phyloP scores from a whole-genome alignment of 1,140 invertebrate genomes.

The Penaeus japonicus region DNA sequence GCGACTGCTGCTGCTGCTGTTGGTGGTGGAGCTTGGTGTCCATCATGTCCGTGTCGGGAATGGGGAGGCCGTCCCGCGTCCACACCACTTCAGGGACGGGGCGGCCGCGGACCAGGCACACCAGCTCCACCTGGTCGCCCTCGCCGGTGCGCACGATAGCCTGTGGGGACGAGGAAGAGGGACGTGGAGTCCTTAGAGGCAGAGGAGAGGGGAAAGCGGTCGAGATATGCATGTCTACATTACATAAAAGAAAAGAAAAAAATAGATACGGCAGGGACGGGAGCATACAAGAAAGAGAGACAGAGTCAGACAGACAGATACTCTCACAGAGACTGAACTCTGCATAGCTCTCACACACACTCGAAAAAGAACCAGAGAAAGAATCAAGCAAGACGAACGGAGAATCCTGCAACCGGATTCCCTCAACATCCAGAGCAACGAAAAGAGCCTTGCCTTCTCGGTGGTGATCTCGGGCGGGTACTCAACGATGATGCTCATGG shows the following conservation, averaged over 20 bases:
- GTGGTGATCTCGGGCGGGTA: constrained; percentile 51
- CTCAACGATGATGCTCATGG: constrained; percentile 47
- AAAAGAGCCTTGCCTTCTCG: constrained; percentile 8
- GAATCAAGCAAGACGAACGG: not conserved
- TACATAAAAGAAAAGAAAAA: no score
- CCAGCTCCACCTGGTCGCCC: constrained; percentile 54
- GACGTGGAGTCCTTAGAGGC: not conserved
- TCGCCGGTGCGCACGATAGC: constrained; percentile 53
- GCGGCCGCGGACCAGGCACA: constrained; percentile 55
- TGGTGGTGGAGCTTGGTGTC: constrained; percentile 28
- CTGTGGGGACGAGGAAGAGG: not conserved
- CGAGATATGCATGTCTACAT: not conserved
- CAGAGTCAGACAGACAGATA: no score
- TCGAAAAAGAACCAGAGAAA: no score
- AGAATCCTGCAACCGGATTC: not conserved
- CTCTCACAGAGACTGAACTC: no score
- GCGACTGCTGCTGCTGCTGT: not conserved
- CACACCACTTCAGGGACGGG: constrained; percentile 44
- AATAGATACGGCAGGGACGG: not conserved
- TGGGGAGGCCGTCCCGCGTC: not conserved
- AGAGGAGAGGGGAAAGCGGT: no score
- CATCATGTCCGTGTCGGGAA: not conserved
- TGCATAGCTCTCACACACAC: no score
- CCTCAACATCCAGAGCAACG: not conserved
- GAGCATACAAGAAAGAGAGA: no score